Evolutionary conservation across 2,888 invertebrate species (phyloP).

Genomic region (Enchytraeus crypticus): DNA sequence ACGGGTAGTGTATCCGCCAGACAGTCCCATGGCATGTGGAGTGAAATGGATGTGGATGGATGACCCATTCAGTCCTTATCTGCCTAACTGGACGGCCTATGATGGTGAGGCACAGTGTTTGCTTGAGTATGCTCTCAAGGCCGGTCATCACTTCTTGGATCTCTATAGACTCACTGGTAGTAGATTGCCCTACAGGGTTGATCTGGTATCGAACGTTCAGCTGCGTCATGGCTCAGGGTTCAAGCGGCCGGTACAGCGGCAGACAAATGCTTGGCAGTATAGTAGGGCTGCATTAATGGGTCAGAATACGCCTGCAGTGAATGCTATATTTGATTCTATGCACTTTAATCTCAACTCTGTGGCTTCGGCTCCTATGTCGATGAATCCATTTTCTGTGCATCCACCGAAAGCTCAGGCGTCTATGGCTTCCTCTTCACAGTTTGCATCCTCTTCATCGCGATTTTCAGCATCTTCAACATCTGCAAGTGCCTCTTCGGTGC

Average conservation of each 20-base stretch:
- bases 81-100: not conserved
- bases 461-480: too few species aligned
- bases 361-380: too few species aligned
- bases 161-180: not conserved
- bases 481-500: too few species aligned
- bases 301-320: too few species aligned
- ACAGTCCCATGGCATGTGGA: not conserved
- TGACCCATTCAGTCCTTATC: not conserved
- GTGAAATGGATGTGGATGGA: not conserved
- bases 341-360: too few species aligned
- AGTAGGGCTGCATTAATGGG: not conserved
- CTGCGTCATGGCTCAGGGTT: not conserved
- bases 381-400: too few species aligned
- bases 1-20: not conserved
- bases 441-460: too few species aligned
- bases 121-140: not conserved
- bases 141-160: not conserved
- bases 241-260: not conserved
- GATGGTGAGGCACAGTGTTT: not conserved
- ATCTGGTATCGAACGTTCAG: not conserved
- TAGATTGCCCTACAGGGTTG: not conserved
- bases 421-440: too few species aligned
- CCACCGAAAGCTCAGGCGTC: too few species aligned
- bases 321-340: too few species aligned
- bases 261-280: not conserved